Conservation (phyloP, 1,140 invertebrate genomes). For the Pteromalus puparum region DNA sequence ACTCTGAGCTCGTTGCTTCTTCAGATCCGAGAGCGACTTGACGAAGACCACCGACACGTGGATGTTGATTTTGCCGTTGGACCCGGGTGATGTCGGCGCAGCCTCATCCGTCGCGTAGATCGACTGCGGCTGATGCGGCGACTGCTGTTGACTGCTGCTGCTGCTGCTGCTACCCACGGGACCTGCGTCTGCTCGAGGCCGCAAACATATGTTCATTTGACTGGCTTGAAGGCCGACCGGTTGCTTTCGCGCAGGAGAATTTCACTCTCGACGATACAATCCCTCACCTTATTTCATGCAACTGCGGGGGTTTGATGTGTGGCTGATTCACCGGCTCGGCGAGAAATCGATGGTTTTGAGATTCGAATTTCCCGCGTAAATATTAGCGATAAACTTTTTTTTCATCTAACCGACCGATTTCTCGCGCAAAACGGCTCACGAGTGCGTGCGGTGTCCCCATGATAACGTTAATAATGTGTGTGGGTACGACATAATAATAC, state of each 20-base stretch:
- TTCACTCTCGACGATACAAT: not conserved
- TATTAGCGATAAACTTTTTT: not conserved
- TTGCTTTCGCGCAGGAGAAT: not conserved
- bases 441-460: not conserved
- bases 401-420: not conserved
- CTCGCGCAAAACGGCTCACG: not conserved
- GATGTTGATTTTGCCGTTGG: conserved; percentile 92
- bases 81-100: conserved; percentile 75
- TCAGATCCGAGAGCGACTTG: conserved; percentile 89
- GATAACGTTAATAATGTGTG: not conserved
- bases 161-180: conserved; percentile 59
- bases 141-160: conserved; percentile 56
- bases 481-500: not conserved
- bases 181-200: not conserved
- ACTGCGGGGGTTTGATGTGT: not conserved
- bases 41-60: conserved; percentile 86
- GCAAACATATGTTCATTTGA: conserved; percentile 4
- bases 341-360: not conserved
- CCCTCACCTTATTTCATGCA: conserved; percentile 32
- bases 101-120: conserved; percentile 64
- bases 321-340: not conserved
- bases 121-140: conserved; percentile 61
- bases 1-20: conserved; percentile 90
- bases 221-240: not conserved
- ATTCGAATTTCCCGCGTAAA: not conserved